Percentiles rank a stretch among this genome's conserved stretches.
Evolutionary conservation across 2,113 vertebrate species (phyloP).

Genomic region (Antidorcas marsupialis): DNA sequence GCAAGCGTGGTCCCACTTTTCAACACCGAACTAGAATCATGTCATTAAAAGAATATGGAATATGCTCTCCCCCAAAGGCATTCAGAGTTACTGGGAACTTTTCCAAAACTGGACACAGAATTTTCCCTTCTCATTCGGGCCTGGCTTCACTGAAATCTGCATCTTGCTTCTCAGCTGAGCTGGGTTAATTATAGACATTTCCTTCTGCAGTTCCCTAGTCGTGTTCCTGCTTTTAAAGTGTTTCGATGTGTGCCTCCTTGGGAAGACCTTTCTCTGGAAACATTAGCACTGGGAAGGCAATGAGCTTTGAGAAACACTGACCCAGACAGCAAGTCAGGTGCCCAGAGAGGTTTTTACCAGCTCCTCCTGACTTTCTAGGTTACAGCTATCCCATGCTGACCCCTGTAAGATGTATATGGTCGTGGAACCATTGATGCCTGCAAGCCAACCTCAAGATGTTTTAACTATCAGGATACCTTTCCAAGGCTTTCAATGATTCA

Average conservation of each 20-base stretch:
- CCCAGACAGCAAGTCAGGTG: background rate
- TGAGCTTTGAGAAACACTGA: background rate
- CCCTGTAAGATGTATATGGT: fast-evolving
- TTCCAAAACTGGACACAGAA: background rate
- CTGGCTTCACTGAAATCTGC: background rate
- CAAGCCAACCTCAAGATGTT: fast-evolving
- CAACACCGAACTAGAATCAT: background rate
- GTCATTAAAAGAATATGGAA: background rate
- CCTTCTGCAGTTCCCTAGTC: background rate
- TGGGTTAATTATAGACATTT: background rate
- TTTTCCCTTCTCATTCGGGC: background rate
- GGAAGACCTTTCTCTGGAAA: background rate
- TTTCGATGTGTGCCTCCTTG: background rate
- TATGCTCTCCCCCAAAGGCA: background rate
- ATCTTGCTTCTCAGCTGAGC: background rate
- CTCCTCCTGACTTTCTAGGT: background rate
- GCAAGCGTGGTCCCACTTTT: background rate
- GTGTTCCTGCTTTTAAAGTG: fast-evolving
- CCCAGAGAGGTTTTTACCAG: background rate
- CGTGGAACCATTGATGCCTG: fast-evolving
- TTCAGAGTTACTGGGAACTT: background rate
- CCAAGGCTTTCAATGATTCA: background rate
- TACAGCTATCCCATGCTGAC: no score
- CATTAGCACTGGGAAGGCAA: background rate
- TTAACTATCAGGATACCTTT: no score